Evolutionary conservation across 2,113 vertebrate genomes (phyloP), one percentile per base, ranked within the genome.

Genomic region (Oncorhynchus nerka): DNA sequence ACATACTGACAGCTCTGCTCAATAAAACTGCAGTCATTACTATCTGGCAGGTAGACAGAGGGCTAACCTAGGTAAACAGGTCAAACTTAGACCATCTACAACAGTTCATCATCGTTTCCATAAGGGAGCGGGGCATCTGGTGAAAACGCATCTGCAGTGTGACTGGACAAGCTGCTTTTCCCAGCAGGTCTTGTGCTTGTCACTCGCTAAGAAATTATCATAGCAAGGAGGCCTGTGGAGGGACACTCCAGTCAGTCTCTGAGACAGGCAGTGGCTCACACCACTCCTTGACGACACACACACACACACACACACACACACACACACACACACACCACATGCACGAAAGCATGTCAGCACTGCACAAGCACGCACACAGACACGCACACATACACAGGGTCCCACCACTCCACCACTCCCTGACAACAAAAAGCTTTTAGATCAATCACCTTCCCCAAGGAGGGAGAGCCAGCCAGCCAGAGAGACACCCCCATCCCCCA

Each of bases 1-100:
- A 83, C 80, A 81, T 84, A 84, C 86, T 78, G 77, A 79, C 82
- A 78, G 70, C 9, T n/a, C 16, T 24, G 65, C 55, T 82, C 81
- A 82, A 81, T 85, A 86, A 85, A 80, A 61, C 51, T 45, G 39
- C 39, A 45, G 39, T 11, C 39, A 45, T 45, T 76, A 32, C 64
- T 71, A 49, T 75, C 79, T 84, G 73, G 74, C 39, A 45, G 39
- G 39, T 45, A 45, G 9, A 79, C 67, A 26, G 6, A 74, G 68
- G 73, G 55, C 77, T 82, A 45, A 45, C 39, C 39, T 45, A 45
- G 39, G 2, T 45, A 45, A 45, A 59, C 64, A 48, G 74, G 75
- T 51, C 30, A 62, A 76, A 81, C 75, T 61, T 74, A 76, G 64
- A 75, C 65, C 55, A 64, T 77, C 69, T 11, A 45, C 61, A 81